Evolutionary conservation across 2,888 invertebrate genomes (phyloP), one percentile per base, ranked within the genome.

Genomic region (Monochamus alternatus): DNA sequence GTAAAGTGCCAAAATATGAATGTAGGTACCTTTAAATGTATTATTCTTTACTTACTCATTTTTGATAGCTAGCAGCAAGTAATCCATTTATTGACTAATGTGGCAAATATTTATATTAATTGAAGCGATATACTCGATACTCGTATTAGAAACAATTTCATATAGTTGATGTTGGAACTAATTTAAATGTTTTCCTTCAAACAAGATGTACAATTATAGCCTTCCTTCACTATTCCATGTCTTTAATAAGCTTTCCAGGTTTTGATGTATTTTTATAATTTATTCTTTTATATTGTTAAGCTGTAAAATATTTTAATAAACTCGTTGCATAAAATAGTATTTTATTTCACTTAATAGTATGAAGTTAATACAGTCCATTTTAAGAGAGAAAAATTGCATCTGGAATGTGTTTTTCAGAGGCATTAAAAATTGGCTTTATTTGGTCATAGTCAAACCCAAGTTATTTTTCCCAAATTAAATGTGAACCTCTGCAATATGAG

Each of bases 1-100:
- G 32, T 31, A 10, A 30, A 62, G 62, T 62, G 62, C 62, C 62
- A 62, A 62, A 59, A 62, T 62, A 8, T 62, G 9, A 47, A 47
- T 47, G 47, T 47, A 47, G 5, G 8, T 47, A 47, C 47, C 10
- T 47, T 47, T 47, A 47, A 47, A 47, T 9, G 10, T 47, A 47
- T 47, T 12, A 12, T 0, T 47, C 9, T 47, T 47, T 22, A 22
- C 22, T 22, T 22, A 22, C 22, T 22, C 22, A 44, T 55, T 58
- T 52, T 52, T 52, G 55, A 14, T 52, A n/a, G n/a, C 12, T 12
- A 9, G 55, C 10, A n/a, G 12, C 8, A 52, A 52, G 10, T 14
- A 52, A 22, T 22, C 22, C 22, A 22, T 22, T n/a, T 7, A 38
- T 38, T 38, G 1, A 38, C 7, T 38, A 38, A 38, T 38, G 7